Percentiles rank a stretch among this genome's conserved stretches.
phyloP scores from a whole-genome alignment of 2,113 vertebrate species.

The Zosterops lateralis region DNA sequence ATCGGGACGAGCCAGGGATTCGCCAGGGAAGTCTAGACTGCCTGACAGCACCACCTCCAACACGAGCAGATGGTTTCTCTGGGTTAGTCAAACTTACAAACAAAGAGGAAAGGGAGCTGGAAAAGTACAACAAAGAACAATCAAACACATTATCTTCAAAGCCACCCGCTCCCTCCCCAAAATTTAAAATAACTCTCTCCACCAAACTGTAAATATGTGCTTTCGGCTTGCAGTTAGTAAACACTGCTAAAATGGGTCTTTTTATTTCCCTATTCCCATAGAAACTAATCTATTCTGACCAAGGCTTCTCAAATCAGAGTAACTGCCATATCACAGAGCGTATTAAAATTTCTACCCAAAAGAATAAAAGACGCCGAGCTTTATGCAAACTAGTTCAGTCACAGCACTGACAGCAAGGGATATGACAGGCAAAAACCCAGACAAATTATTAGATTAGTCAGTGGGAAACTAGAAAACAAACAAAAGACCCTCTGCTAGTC shows the following conservation, averaged over 20 bases:
- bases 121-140: slow-evolving; percentile 56
- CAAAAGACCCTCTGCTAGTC: background rate
- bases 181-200: slow-evolving; percentile 13
- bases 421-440: background rate
- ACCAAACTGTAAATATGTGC: background rate
- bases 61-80: slow-evolving; percentile 61
- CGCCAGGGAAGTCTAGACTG: slow-evolving; percentile 41
- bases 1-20: slow-evolving; percentile 1
- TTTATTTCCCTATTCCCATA: background rate
- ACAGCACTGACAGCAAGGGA: background rate
- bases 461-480: slow-evolving; percentile 39
- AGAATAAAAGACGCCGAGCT: background rate
- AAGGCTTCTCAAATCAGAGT: slow-evolving; percentile 14
- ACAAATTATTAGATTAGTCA: slow-evolving; percentile 10
- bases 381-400: slow-evolving; percentile 15
- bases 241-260: slow-evolving; percentile 9
- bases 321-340: slow-evolving; percentile 31
- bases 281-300: slow-evolving; percentile 39
- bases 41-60: slow-evolving; percentile 57
- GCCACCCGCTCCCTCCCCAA: background rate
- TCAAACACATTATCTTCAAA: slow-evolving; percentile 39
- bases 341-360: slow-evolving; percentile 1
- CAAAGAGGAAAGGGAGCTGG: slow-evolving; percentile 13
- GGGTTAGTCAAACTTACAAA: slow-evolving; percentile 47
- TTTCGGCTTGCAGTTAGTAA: slow-evolving; percentile 4